Evolutionary conservation across 1,140 invertebrate species (phyloP).

Genomic region (Drosophila sucinea): DNA sequence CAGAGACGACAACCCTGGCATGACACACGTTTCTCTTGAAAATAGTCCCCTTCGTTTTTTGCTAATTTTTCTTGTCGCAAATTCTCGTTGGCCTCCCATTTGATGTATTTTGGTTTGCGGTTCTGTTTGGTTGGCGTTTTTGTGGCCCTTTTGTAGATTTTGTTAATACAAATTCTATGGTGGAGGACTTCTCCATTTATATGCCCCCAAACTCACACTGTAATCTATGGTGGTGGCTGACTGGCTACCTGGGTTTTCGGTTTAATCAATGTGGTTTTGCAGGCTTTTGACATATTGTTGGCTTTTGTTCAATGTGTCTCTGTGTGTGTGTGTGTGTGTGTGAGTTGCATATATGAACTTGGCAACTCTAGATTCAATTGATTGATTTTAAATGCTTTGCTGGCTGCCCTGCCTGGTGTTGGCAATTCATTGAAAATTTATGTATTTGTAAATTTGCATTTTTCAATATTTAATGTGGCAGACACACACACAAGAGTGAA

Average conservation of each 20-base stretch:
- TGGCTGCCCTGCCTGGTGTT: conserved; percentile 51
- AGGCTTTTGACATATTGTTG: conserved; percentile 18
- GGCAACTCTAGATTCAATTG: conserved; percentile 46
- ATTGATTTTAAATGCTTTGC: conserved; percentile 76
- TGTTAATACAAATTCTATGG: conserved; percentile 49
- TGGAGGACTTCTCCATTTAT: conserved; percentile 2
- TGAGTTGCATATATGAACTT: conserved; percentile 7
- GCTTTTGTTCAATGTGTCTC: neutral
- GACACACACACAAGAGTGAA: conserved; percentile 23
- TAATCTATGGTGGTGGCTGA: conserved; percentile 2
- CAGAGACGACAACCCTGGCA: neutral
- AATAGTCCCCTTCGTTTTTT: neutral
- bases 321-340: conserved; percentile 32
- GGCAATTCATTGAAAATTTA: conserved; percentile 69
- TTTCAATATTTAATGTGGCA: conserved; percentile 74
- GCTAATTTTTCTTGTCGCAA: neutral
- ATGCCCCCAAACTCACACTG: neutral
- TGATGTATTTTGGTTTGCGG: conserved; percentile 18
- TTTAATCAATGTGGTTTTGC: conserved; percentile 55
- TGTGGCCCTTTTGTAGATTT: conserved; percentile 36
- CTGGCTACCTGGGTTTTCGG: conserved; percentile 54
- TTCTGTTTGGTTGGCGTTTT: conserved; percentile 12
- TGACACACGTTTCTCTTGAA: neutral
- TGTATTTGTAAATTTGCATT: conserved; percentile 76
- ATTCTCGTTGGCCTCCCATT: neutral